A percentile compares a stretch with the other conserved stretches of the same genome.
phyloP scores from a whole-genome alignment of 2,888 invertebrate genomes.

The Lobophora halterata region DNA sequence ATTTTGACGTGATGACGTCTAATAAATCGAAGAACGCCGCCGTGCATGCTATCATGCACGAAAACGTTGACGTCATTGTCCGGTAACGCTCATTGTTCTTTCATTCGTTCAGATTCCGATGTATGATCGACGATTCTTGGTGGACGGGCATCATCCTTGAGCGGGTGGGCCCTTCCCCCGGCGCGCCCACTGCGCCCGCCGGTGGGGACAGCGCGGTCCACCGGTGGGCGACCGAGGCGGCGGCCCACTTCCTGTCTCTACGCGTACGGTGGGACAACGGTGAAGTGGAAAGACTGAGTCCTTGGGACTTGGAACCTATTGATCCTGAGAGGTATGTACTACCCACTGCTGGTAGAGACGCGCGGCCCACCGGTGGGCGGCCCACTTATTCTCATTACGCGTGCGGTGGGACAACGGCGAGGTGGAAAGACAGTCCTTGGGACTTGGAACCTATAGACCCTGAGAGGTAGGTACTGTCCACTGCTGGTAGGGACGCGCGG shows the following conservation, averaged over 20 bases:
- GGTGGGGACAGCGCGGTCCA: constrained; percentile 17
- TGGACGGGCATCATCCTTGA: constrained; percentile 88
- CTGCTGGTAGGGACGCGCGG: no score
- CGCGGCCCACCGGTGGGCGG: no score
- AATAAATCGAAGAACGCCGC: no score
- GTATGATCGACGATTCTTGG: constrained; percentile 98
- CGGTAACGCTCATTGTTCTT: no score
- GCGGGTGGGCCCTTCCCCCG: constrained; percentile 25
- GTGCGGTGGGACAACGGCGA: no score
- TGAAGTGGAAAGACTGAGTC: constrained; percentile 94
- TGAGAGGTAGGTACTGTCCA: no score
- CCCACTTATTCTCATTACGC: no score
- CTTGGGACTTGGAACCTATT: constrained; percentile 97
- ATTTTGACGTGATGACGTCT: no score
- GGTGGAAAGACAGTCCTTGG: no score
- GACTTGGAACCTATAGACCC: no score
- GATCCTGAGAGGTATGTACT: constrained; percentile 82
- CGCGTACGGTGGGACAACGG: constrained; percentile 95
- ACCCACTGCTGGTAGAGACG: constrained; percentile 85
- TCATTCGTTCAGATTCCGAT: constrained; percentile 84
- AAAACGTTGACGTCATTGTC: no score
- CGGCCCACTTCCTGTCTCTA: constrained; percentile 57
- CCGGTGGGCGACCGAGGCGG: constrained; percentile 40
- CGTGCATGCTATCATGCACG: no score
- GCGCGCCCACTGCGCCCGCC: constrained; percentile 19